These are phyloP conservation scores for Onychostoma macrolepis DNA, from an alignment of 2,113 vertebrate genomes.

Conservation along the genomic window DNA sequence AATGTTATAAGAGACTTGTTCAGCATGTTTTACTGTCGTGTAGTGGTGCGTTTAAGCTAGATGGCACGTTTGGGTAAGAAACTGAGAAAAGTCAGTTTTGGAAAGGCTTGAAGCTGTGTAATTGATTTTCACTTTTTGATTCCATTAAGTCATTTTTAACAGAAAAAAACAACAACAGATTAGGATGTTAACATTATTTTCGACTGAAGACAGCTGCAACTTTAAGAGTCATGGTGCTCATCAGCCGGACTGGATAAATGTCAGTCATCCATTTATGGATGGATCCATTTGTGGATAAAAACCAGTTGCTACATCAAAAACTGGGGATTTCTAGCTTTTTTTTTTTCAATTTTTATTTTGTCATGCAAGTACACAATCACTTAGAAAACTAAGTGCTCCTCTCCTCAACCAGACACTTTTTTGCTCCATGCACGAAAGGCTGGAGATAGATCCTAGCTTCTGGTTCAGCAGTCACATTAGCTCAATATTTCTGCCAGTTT, in stretches of 20 bases:
- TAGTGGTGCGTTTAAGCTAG: not conserved
- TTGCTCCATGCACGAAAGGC: not conserved
- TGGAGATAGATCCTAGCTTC: not conserved
- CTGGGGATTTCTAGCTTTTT: not conserved
- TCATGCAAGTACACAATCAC: not conserved
- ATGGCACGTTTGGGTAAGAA: not conserved
- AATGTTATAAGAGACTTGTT: not conserved
- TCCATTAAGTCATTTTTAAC: not conserved
- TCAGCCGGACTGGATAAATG: not conserved
- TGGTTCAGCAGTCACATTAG: not conserved
- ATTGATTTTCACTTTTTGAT: not conserved
- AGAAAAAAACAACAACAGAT: not conserved
- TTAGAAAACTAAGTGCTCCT: not conserved
- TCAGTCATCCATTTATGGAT: not conserved
- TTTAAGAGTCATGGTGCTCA: not conserved
- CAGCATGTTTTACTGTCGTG: not conserved
- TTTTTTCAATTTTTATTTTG: not conserved
- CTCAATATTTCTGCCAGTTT: not conserved
- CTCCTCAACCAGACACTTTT: not conserved
- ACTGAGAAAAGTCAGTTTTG: not conserved
- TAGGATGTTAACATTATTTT: not conserved
- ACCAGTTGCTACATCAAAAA: not conserved
- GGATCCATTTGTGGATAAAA: not conserved
- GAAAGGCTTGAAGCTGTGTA: not conserved
- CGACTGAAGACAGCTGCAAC: not conserved